Conservation (phyloP, 2,888 invertebrate species). For the Marronus borbonicus region DNA sequence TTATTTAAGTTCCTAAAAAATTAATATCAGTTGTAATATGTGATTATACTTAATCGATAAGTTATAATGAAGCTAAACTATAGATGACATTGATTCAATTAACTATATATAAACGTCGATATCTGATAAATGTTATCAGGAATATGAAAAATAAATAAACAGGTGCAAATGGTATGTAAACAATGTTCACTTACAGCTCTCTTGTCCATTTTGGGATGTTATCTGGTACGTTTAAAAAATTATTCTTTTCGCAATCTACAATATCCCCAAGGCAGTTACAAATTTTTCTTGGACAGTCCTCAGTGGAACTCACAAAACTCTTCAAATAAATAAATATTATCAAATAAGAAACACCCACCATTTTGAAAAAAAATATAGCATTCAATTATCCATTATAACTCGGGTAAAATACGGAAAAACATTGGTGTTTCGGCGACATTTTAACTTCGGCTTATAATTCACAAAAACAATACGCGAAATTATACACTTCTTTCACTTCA, state of each 20-base stretch:
- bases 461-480: slow-evolving; percentile 26
- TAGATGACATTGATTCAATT: slow-evolving; percentile 25
- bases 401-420: slow-evolving; percentile 58
- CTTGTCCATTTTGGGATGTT: slow-evolving; percentile 84
- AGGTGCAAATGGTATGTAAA: slow-evolving; percentile 59
- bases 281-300: slow-evolving; percentile 76
- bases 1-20: slow-evolving; percentile 77
- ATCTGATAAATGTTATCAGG: slow-evolving; percentile 42
- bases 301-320: slow-evolving; percentile 58
- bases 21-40: slow-evolving; percentile 38
- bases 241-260: slow-evolving; percentile 83
- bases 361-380: slow-evolving; percentile 66
- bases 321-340: slow-evolving; percentile 61
- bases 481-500: slow-evolving; percentile 44
- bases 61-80: slow-evolving; percentile 14
- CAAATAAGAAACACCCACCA: slow-evolving; percentile 70
- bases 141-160: slow-evolving; percentile 55
- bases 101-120: slow-evolving; percentile 7
- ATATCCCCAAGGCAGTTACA: slow-evolving; percentile 83
- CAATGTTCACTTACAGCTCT: slow-evolving; percentile 77
- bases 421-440: slow-evolving; percentile 55
- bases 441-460: slow-evolving; percentile 45
- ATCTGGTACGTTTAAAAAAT: slow-evolving; percentile 79
- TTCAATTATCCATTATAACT: slow-evolving; percentile 66
- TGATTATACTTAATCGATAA: slow-evolving; percentile 6